Conservation (phyloP, 2,888 invertebrate species). For the Lacanobia wlatinum region DNA sequence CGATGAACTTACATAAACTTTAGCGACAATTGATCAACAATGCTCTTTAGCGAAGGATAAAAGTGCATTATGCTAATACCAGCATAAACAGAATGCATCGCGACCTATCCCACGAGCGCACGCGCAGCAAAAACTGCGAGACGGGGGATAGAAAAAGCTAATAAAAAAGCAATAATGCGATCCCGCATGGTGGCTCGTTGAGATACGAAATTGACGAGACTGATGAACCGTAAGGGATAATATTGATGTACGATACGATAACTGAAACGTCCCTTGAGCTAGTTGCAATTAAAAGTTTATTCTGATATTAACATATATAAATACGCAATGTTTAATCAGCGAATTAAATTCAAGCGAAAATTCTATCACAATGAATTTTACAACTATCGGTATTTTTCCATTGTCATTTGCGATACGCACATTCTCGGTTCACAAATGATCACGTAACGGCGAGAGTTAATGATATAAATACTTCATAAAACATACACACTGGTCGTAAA, state of each 20-base stretch:
- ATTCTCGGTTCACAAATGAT: conserved; percentile 50
- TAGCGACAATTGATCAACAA: conserved; percentile 81
- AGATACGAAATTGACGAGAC: conserved; percentile 86
- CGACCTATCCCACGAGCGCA: conserved; percentile 89
- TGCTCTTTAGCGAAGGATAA: conserved; percentile 74
- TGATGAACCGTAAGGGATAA: conserved; percentile 84
- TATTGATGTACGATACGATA: conserved; percentile 65
- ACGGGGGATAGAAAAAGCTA: conserved; percentile 85
- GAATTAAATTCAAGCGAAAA: conserved; percentile 27
- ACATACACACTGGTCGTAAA: conserved; percentile 72
- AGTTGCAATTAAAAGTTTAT: conserved; percentile 37
- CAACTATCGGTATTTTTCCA: conserved; percentile 33
- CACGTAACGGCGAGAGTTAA: conserved; percentile 52
- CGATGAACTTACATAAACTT: conserved; percentile 67
- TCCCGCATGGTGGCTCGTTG: conserved; percentile 90
- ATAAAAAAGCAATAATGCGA: conserved; percentile 91
- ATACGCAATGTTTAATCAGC: conserved; percentile 31
- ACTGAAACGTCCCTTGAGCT: conserved; percentile 48
- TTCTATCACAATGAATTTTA: conserved; percentile 36
- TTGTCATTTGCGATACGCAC: conserved; percentile 44
- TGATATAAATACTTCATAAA: conserved; percentile 43
- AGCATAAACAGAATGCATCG: conserved; percentile 84
- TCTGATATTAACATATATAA: background rate
- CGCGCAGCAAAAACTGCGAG: conserved; percentile 87
- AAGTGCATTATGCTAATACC: conserved; percentile 89